Conservation (phyloP, 2,888 invertebrate species). For the Nymphalis urticae region DNA sequence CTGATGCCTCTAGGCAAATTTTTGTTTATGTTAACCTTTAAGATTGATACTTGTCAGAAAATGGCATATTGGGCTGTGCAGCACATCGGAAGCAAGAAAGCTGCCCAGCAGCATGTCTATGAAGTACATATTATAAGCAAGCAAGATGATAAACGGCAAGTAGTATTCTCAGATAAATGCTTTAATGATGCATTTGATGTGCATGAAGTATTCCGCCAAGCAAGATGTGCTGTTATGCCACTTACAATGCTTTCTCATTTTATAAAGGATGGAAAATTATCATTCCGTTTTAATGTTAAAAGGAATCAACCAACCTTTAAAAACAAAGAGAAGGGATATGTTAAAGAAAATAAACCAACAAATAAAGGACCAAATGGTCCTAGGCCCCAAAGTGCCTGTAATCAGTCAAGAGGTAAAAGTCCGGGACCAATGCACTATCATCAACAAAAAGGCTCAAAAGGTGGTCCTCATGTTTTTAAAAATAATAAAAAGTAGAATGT, state of each 20-base stretch:
- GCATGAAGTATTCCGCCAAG: constrained; percentile 63
- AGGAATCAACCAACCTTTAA: constrained; percentile 44
- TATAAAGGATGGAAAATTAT: constrained; percentile 56
- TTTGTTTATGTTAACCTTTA: constrained; percentile 63
- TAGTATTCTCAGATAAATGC: constrained; percentile 65
- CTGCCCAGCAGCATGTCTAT: constrained; percentile 63
- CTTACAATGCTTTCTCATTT: constrained; percentile 58
- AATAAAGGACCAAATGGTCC: constrained; percentile 42
- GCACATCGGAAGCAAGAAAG: constrained; percentile 63
- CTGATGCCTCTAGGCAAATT: constrained; percentile 58
- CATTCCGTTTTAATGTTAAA: constrained; percentile 63
- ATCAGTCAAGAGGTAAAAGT: constrained; percentile 9
- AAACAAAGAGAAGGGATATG: constrained; percentile 36
- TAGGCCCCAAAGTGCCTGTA: constrained; percentile 44
- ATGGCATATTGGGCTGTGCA: constrained; percentile 69
- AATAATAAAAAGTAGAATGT: constrained; percentile 10
- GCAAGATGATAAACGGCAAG: constrained; percentile 59
- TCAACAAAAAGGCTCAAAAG: not conserved
- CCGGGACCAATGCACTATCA: constrained; percentile 6
- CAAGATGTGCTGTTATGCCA: constrained; percentile 66
- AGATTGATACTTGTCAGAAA: constrained; percentile 55
- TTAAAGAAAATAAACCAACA: constrained; percentile 43
- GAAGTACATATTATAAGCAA: constrained; percentile 66
- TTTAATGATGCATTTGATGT: constrained; percentile 64
- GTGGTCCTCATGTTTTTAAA: constrained; percentile 6